Base-by-base conservation (phyloP, 2,888 invertebrate genomes). In the Anticlea derivata region DNA sequence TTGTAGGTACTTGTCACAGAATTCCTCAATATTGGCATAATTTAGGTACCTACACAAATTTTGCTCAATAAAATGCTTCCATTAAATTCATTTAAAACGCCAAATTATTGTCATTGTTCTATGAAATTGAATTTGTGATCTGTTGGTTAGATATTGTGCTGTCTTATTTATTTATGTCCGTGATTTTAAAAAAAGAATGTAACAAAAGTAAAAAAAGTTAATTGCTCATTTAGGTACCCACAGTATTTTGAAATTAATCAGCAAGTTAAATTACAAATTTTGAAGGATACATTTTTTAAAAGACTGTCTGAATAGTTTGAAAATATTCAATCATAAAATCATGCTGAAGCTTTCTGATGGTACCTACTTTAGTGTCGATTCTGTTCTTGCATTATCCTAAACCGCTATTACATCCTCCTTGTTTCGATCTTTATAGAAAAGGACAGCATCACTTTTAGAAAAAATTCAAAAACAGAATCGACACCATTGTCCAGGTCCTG, bases 261-360 rank as follows among this genome's bases (percentile, higher is more conserved):
- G 52, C 20, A 38, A 27, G 30, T 41, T 17, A 43, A 2, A 11
- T 13, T 45, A n/a, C n/a, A n/a, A n/a, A n/a, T 17, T 22, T 31
- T 6, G 11, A 5, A 13, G 22, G 17, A 23, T 23, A 4, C 7
- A 13, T 31, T 24, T 24, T 12, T 8, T 35, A 11, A 13, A 12
- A 52, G 20, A 41, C 33, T 31, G 5, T 22, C 46, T 48, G 48
- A 53, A 31, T 44, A 43, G 39, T 48, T 49, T 48, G 33, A 48
- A 40, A 44, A 44, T 41, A 30, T n/a, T 59, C 57, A 59, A 56
- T 66, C 83, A 79, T 81, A 60, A 74, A 68, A 80, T 87, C 86
- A 85, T 85, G 88, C 88, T 87, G 80, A 73, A 70, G 87, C 86
- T 88, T 87, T 69, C 80, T 78, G 80, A 64, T 60, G 63, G 61